These are phyloP conservation scores for Liopterus haemorrhoidalis DNA, from an alignment of 2,888 invertebrate species.

Conservation along the genomic window DNA sequence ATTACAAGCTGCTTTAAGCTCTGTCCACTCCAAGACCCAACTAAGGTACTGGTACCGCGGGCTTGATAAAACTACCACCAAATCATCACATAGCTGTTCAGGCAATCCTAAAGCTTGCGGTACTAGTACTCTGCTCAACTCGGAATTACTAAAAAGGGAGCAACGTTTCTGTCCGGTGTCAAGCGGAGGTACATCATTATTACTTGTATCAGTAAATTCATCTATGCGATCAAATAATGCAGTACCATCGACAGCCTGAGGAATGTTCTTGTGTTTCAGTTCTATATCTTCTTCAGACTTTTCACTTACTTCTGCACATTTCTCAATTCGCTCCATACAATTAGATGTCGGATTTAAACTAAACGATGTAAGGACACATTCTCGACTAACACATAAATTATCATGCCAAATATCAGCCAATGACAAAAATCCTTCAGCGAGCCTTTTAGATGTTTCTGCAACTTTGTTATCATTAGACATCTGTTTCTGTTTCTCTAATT, in stretches of 20 bases:
- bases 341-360: constrained; percentile 62
- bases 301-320: constrained; percentile 49
- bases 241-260: too few relatives aligned
- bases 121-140: constrained; percentile 45
- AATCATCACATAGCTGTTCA: constrained; percentile 61
- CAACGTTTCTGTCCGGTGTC: constrained; percentile 23
- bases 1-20: constrained; percentile 52
- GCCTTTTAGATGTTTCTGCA: constrained; percentile 53
- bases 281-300: too few relatives aligned
- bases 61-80: constrained; percentile 63
- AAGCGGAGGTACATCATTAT: constrained; percentile 14
- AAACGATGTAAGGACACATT: constrained; percentile 70
- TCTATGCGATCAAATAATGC: too few relatives aligned
- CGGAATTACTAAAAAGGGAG: constrained; percentile 33
- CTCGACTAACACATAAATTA: constrained; percentile 58
- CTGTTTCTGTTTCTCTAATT: constrained; percentile 60
- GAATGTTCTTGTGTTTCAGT: too few relatives aligned
- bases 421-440: constrained; percentile 58
- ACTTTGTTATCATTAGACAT: constrained; percentile 50
- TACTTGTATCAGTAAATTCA: constrained; percentile 4
- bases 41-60: constrained; percentile 65
- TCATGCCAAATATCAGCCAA: constrained; percentile 56
- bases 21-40: constrained; percentile 61
- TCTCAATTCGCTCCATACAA: constrained; percentile 55
- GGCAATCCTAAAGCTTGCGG: constrained; percentile 61